Evolutionary conservation across 2,888 invertebrate genomes (phyloP).

Genomic region (Cephalotes varians): DNA sequence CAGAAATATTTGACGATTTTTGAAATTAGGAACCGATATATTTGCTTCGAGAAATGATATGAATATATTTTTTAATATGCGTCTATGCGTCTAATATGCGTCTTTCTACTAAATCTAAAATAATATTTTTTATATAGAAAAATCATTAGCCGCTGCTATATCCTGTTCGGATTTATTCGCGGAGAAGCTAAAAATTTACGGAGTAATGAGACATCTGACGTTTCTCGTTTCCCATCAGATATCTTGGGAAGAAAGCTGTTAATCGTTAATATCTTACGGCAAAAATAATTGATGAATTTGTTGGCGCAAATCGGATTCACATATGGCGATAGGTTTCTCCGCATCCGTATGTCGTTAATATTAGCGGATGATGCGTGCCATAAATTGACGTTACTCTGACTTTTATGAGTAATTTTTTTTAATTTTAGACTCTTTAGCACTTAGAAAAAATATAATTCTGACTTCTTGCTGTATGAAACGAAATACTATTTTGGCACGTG

Average conservation of each 20-base stretch:
- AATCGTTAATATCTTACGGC: slow-evolving; percentile 17
- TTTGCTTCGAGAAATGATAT: not conserved
- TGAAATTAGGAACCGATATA: not conserved
- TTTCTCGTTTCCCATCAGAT: slow-evolving; percentile 24
- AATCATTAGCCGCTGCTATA: not conserved
- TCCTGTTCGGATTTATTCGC: slow-evolving; percentile 19
- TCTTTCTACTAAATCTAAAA: not conserved
- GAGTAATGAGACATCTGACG: slow-evolving; percentile 29
- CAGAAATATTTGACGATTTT: not conserved
- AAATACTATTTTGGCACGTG: slow-evolving; percentile 16
- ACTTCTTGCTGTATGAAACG: not conserved
- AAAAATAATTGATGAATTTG: slow-evolving; percentile 51
- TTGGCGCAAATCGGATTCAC: slow-evolving; percentile 14
- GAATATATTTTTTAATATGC: not conserved
- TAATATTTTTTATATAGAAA: not conserved
- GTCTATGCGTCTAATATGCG: not conserved
- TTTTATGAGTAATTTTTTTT: slow-evolving; percentile 7
- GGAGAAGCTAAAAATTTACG: slow-evolving; percentile 18
- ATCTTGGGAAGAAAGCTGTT: slow-evolving; percentile 33
- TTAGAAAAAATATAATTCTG: not conserved
- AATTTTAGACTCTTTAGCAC: not conserved
- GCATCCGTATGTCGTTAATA: slow-evolving; percentile 15
- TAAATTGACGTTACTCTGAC: slow-evolving; percentile 1
- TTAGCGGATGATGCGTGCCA: not conserved
- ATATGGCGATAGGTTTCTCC: slow-evolving; percentile 35